Conservation (phyloP, 2,888 invertebrate species). For the Ariolimax columbianus region DNA sequence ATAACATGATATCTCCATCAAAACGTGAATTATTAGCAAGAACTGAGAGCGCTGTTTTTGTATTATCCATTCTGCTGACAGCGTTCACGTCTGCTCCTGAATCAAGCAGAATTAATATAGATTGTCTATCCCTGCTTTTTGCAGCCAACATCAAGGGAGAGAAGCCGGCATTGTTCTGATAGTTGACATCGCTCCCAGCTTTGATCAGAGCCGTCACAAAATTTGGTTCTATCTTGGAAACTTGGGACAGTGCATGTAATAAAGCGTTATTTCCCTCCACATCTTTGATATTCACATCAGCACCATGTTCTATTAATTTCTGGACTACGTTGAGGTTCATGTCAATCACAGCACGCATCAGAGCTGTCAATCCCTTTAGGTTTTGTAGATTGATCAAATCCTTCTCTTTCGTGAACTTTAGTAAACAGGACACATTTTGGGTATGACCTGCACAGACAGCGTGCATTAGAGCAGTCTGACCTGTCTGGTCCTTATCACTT, state of each 20-base stretch:
- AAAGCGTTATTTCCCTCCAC: neutral
- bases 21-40: neutral
- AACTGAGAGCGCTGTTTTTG: neutral
- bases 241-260: neutral
- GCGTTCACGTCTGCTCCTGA: conserved; percentile 8
- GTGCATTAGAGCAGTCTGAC: neutral
- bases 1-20: neutral
- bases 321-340: neutral
- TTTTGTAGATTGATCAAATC: neutral
- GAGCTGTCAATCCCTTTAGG: neutral
- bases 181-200: neutral
- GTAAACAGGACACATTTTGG: neutral
- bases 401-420: neutral
- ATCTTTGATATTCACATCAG: conserved; percentile 5
- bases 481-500: neutral
- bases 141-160: conserved; percentile 12
- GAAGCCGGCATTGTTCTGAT: conserved; percentile 1
- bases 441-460: neutral
- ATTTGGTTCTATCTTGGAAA: neutral
- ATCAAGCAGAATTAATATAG: neutral
- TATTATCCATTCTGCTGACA: neutral
- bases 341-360: neutral
- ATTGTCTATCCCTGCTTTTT: too few species aligned
- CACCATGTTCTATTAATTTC: neutral
- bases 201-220: neutral